Percentiles rank a stretch among this genome's conserved stretches.
These are phyloP conservation scores for Clarias pachynema DNA, from an alignment of 2,797 vertebrate genomes.

Conservation along the genomic window DNA sequence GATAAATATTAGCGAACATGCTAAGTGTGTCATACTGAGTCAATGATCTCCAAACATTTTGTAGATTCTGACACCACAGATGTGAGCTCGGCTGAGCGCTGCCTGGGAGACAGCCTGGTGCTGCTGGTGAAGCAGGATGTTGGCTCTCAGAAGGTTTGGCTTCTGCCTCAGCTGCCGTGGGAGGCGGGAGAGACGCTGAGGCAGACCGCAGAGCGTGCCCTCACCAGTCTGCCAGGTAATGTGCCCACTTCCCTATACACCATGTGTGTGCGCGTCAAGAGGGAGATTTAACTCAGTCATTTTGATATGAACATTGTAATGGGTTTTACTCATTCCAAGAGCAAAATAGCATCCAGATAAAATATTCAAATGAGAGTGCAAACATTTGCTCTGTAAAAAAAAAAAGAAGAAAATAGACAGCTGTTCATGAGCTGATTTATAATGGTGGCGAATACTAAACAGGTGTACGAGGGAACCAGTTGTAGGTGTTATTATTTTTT, in stretches of 20 bases:
- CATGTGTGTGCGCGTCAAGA: neutral
- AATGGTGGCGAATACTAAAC: slow-evolving; percentile 2
- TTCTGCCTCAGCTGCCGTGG: slow-evolving; percentile 90
- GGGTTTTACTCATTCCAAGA: neutral
- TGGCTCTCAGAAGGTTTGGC: slow-evolving; percentile 82
- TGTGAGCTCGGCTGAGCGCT: slow-evolving; percentile 75
- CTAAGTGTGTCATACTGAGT: slow-evolving; percentile 24
- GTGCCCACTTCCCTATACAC: slow-evolving; percentile 26
- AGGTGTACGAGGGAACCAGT: neutral
- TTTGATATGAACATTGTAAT: neutral
- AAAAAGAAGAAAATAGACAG: neutral
- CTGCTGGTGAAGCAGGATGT: slow-evolving; percentile 86
- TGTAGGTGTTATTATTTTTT: neutral
- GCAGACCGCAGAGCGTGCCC: slow-evolving; percentile 85
- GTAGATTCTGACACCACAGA: slow-evolving; percentile 80
- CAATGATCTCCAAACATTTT: slow-evolving; percentile 29
- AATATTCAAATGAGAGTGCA: neutral
- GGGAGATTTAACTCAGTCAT: neutral
- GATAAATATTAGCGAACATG: slow-evolving; percentile 16
- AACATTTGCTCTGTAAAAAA: neutral
- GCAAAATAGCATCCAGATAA: slow-evolving; percentile 7
- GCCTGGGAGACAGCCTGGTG: slow-evolving; percentile 81
- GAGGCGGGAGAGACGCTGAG: slow-evolving; percentile 87
- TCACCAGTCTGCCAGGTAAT: slow-evolving; percentile 80
- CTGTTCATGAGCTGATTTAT: neutral